These are phyloP conservation scores for Meliscaeva auricollis DNA, from an alignment of 2,888 invertebrate genomes.

Conservation along the genomic window DNA sequence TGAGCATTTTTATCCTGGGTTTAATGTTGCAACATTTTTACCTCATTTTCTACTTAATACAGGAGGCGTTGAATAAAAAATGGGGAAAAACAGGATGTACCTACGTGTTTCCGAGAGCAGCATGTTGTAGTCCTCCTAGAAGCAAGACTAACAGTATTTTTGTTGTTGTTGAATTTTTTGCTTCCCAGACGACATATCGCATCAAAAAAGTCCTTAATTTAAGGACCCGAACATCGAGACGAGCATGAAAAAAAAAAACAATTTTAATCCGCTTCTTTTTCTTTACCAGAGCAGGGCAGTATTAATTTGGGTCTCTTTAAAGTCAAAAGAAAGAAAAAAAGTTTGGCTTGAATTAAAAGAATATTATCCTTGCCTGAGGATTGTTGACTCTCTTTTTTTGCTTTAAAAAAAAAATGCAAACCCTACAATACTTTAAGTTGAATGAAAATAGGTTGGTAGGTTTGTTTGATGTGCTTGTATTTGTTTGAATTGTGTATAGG, in stretches of 20 bases:
- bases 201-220: conserved; percentile 42
- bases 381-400: conserved; percentile 43
- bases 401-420: not conserved
- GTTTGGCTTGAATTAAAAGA: conserved; percentile 52
- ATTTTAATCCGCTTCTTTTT: conserved; percentile 62
- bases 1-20: conserved; percentile 49
- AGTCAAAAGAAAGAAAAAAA: conserved; percentile 4
- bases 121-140: too few species aligned
- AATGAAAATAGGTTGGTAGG: conserved; percentile 42
- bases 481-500: too few species aligned
- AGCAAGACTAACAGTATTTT: too few species aligned
- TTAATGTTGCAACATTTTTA: conserved; percentile 72
- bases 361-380: conserved; percentile 50
- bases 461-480: not conserved
- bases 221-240: conserved; percentile 5
- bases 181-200: conserved; percentile 18
- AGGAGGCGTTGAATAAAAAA: conserved; percentile 58
- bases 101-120: conserved; percentile 3
- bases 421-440: conserved; percentile 11
- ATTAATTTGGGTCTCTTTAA: conserved; percentile 60
- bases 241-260: conserved; percentile 46
- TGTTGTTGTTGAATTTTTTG: too few species aligned
- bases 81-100: conserved; percentile 35
- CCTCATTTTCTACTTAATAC: conserved; percentile 68
- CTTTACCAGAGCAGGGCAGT: conserved; percentile 50